These are phyloP conservation scores for Cyprinodon brontotheroides DNA, from an alignment of 2,113 vertebrate species.

Conservation along the genomic window DNA sequence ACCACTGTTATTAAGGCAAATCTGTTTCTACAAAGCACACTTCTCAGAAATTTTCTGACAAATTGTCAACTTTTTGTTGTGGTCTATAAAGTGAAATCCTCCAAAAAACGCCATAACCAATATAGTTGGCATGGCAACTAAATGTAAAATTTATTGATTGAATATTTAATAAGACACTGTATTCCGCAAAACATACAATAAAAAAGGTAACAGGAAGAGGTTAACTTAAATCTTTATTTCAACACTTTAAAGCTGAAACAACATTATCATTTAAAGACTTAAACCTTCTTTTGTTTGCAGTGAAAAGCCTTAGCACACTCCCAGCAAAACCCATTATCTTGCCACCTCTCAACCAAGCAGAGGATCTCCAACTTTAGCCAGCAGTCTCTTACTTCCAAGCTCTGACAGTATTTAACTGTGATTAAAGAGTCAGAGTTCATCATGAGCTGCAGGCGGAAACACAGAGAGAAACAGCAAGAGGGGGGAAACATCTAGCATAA, in stretches of 20 bases:
- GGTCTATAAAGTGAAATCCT: neutral
- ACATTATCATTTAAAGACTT: slow-evolving; percentile 67
- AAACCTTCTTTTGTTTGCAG: slow-evolving; percentile 73
- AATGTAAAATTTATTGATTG: neutral
- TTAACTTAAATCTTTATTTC: slow-evolving; percentile 60
- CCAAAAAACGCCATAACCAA: neutral
- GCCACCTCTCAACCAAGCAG: slow-evolving; percentile 60
- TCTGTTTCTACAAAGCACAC: neutral
- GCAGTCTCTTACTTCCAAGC: slow-evolving; percentile 53
- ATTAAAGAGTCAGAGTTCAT: slow-evolving; percentile 78
- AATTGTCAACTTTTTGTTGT: neutral
- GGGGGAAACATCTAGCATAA: slow-evolving; percentile 48
- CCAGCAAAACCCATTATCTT: slow-evolving; percentile 79
- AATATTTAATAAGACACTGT: neutral
- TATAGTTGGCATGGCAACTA: neutral
- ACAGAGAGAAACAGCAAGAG: slow-evolving; percentile 46
- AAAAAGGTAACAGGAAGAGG: slow-evolving; percentile 23
- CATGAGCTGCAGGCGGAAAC: slow-evolving; percentile 65
- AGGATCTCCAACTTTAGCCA: slow-evolving; percentile 65
- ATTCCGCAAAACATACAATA: slow-evolving; percentile 3
- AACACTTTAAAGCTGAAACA: slow-evolving; percentile 61
- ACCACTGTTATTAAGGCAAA: neutral
- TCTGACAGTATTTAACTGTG: slow-evolving; percentile 76
- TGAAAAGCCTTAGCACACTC: slow-evolving; percentile 70
- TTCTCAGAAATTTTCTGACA: neutral